Conservation (phyloP, 2,888 invertebrate species). For the Cheilosia grossa region DNA sequence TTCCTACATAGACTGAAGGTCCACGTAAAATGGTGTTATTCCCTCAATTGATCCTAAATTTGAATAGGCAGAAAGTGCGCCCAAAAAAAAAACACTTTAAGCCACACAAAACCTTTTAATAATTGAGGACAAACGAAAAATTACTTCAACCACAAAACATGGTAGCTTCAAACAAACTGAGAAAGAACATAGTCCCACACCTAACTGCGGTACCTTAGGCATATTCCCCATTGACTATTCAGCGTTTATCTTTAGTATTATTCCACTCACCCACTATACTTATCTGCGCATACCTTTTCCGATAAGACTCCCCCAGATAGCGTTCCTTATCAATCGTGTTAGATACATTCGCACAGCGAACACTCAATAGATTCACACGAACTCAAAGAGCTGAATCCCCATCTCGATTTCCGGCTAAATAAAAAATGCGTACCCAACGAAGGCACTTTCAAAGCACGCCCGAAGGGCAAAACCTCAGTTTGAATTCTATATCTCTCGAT, state of each 20-base stretch:
- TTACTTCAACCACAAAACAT: too few relatives aligned
- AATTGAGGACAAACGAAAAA: too few relatives aligned
- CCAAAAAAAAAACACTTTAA: too few relatives aligned
- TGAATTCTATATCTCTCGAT: constrained; percentile 13
- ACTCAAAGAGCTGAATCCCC: too few relatives aligned
- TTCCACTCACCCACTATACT: constrained; percentile 27
- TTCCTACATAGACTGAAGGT: too few relatives aligned
- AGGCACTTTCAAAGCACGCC: too few relatives aligned
- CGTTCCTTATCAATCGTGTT: neutral
- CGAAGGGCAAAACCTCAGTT: constrained; percentile 2
- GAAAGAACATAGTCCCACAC: neutral
- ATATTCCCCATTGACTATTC: neutral
- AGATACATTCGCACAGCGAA: constrained; percentile 6
- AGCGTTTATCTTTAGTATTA: constrained; percentile 34
- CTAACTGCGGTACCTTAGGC: neutral
- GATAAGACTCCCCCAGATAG: constrained; percentile 43
- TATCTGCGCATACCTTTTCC: constrained; percentile 50
- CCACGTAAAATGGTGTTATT: too few relatives aligned
- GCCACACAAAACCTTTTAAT: too few relatives aligned
- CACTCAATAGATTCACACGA: neutral
- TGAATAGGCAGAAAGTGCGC: too few relatives aligned
- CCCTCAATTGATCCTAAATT: too few relatives aligned
- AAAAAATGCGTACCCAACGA: neutral
- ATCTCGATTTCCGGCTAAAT: neutral
- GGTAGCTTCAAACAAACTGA: too few relatives aligned